These are phyloP conservation scores for Chymomyza fuscimana DNA, from an alignment of 2,888 invertebrate genomes.

Conservation along the genomic window DNA sequence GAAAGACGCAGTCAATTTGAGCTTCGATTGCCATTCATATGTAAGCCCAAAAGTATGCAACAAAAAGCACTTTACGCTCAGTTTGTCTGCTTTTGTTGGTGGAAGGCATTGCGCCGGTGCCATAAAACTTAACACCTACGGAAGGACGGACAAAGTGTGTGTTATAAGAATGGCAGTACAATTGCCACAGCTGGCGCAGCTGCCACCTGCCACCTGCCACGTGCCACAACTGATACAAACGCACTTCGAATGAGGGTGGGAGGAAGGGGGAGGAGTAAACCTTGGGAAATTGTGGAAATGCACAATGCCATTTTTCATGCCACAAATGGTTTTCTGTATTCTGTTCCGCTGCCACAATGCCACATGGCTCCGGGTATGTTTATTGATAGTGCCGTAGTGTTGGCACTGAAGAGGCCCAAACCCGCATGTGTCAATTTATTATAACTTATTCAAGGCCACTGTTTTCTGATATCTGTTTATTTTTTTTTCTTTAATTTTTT, in stretches of 20 bases:
- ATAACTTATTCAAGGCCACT: constrained; percentile 70
- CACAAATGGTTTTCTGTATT: constrained; percentile 40
- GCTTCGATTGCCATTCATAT: background rate
- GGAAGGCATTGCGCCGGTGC: background rate
- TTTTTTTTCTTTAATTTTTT: background rate
- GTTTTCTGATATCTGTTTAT: constrained; percentile 4
- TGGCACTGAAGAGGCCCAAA: constrained; percentile 34
- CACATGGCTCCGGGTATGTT: constrained; percentile 19
- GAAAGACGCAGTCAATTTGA: background rate
- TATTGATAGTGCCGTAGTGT: constrained; percentile 52
- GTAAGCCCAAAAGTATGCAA: background rate
- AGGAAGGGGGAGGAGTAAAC: constrained; percentile 25
- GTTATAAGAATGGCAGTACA: constrained; percentile 17
- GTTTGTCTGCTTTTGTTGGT: background rate
- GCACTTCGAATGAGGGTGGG: background rate
- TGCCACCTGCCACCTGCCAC: constrained; percentile 12
- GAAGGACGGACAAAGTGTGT: background rate
- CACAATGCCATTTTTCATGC: constrained; percentile 59
- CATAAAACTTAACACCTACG: background rate
- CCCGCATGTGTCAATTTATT: constrained; percentile 72
- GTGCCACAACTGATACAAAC: constrained; percentile 18
- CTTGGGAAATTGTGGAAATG: constrained; percentile 55
- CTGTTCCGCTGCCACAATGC: constrained; percentile 18
- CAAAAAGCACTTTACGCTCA: background rate
- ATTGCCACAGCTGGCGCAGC: constrained; percentile 17